Conservation (phyloP, 1,140 invertebrate genomes). For the Drosophila nannoptera region DNA sequence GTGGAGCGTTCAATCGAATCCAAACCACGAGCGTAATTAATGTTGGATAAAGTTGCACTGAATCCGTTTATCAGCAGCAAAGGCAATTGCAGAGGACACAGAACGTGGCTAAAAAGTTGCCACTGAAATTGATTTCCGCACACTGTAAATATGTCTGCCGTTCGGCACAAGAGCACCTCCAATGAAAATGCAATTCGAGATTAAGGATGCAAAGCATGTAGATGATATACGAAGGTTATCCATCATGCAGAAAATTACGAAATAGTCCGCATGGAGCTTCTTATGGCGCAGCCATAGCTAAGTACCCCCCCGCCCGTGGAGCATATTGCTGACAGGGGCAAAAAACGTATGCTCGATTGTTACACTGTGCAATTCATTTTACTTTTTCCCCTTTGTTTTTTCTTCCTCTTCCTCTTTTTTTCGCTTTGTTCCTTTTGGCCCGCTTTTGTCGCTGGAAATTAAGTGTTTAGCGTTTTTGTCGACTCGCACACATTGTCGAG, state of each 20-base stretch:
- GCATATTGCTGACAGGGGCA: not conserved
- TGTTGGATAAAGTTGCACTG: slow-evolving; percentile 61
- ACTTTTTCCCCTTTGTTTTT: no score
- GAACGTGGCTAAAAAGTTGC: not conserved
- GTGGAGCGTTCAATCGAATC: slow-evolving; percentile 33
- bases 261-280: no score
- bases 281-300: not conserved
- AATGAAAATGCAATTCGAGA: not conserved
- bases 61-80: slow-evolving; percentile 47
- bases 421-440: slow-evolving; percentile 22
- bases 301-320: not conserved
- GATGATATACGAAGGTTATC: no score
- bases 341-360: slow-evolving; percentile 10
- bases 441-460: slow-evolving; percentile 59
- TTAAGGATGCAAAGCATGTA: no score
- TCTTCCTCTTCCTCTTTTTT: no score
- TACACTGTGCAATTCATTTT: slow-evolving; percentile 22
- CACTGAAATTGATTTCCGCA: not conserved
- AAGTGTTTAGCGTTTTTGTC: slow-evolving; percentile 56
- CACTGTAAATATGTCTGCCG: not conserved
- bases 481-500: slow-evolving; percentile 27
- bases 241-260: no score
- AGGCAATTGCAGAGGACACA: slow-evolving; percentile 2
- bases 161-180: not conserved
- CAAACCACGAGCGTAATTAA: slow-evolving; percentile 67